phyloP scores from a whole-genome alignment of 1,140 invertebrate species.

The Drosophila punjabiensis region DNA sequence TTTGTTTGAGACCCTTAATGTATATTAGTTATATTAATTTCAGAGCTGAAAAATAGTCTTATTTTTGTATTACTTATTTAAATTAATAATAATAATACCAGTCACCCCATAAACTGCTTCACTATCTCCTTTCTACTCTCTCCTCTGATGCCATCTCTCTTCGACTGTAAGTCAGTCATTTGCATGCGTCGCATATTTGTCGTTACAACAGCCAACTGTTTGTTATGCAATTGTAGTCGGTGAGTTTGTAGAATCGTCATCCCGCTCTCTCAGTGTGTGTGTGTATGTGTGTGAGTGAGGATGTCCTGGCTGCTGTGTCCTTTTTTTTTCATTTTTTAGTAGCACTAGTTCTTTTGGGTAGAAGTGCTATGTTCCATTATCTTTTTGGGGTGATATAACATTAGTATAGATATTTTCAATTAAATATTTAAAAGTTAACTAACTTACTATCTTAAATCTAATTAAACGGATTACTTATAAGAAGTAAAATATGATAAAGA shows the following conservation, averaged over 20 bases:
- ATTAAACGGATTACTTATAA: not conserved
- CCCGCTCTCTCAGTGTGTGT: not conserved
- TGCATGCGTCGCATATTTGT: slow-evolving; percentile 83
- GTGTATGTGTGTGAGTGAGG: slow-evolving; percentile 18
- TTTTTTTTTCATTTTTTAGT: slow-evolving; percentile 20
- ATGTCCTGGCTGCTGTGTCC: slow-evolving; percentile 41
- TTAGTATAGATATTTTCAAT: no score
- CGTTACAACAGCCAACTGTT: slow-evolving; percentile 83
- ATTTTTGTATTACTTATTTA: not conserved
- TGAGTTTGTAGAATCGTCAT: slow-evolving; percentile 62
- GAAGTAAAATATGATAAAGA: not conserved
- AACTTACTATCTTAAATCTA: not conserved
- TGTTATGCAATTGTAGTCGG: slow-evolving; percentile 82
- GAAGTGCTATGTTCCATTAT: not conserved
- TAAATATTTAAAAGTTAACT: not conserved
- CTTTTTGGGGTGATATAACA: no score
- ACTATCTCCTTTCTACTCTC: not conserved
- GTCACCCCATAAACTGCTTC: slow-evolving; percentile 1
- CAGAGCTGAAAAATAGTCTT: not conserved
- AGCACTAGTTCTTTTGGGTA: not conserved
- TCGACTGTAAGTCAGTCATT: slow-evolving; percentile 77
- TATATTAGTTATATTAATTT: not conserved
- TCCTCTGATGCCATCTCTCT: slow-evolving; percentile 49
- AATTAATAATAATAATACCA: not conserved
- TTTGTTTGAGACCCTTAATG: accelerated